Evolutionary conservation across 1,140 invertebrate genomes (phyloP), one percentile per base, ranked within the genome.

Genomic region (Mycetomoellerius zeteki): DNA sequence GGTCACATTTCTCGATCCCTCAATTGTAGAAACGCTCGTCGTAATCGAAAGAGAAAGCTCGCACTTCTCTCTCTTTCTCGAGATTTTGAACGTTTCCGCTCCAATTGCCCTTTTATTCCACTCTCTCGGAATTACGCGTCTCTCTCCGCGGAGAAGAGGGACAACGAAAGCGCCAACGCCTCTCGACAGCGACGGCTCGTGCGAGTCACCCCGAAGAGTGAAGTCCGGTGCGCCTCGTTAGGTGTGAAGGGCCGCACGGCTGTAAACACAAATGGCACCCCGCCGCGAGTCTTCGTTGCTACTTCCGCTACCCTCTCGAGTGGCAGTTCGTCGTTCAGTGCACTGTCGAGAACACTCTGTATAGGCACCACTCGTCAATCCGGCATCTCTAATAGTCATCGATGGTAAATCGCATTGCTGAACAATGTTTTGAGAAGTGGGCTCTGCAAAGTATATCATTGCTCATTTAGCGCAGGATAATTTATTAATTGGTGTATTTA

Each of bases 201-300:
- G 80, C 43, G 85, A 65, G 77, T 88, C 78, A 80, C 80, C 77
- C 85, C 60, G 67, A 89, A 67, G 71, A 85, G 75, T 19, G 60
- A 47, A 65, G 84, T 90, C 87, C 71, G 73, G 88, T 88, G 77
- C 86, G 91, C 87, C 88, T 94, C 91, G 90, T 94, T 93, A 91
- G 91, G 88, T 88, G 50, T 85, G 76, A 91, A 92, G 88, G 81
- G 81, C 84, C 67, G 24, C 50, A 37, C 80, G 92, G 89, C 80
- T 93, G 91, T 90, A 93, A 94, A 93, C 92, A 93, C 80, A 90
- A 93, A 92, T 93, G 92, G 90, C 73, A 71, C 86, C 93, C 92
- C 75, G 90, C 80, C 19, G 91, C 21, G 92, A 33, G 50, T 86
- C 54, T 65, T 84, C 24, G 62, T 50, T 37, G 37, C 80, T 10